These are phyloP conservation scores for Plumapathes pennacea DNA, from an alignment of 92 coral and sea anemone species.

Conservation along the genomic window DNA sequence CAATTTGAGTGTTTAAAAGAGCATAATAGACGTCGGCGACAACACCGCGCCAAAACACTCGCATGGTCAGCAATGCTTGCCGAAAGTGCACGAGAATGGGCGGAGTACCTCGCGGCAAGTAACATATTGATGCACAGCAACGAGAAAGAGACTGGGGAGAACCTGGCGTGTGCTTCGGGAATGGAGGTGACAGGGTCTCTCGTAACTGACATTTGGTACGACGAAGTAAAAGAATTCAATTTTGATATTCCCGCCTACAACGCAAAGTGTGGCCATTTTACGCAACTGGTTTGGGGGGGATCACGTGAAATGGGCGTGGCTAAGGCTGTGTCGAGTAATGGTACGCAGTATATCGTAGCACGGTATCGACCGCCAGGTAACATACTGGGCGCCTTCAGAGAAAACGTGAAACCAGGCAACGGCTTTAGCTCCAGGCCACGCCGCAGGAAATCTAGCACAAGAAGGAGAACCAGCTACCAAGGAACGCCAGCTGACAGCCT, in stretches of 20 bases:
- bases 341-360: conserved; percentile 86
- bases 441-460: conserved; percentile 59
- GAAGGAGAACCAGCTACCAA: conserved; percentile 58
- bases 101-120: conserved; percentile 58
- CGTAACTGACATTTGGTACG: conserved; percentile 80
- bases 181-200: conserved; percentile 53
- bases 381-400: conserved; percentile 71
- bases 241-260: conserved; percentile 79
- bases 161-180: conserved; percentile 49
- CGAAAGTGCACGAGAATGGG: conserved; percentile 63
- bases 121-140: conserved; percentile 57
- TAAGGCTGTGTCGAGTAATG: conserved; percentile 59
- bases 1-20: conserved; percentile 82
- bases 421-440: conserved; percentile 64
- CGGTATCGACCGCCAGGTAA: conserved; percentile 95
- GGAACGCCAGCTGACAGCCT: too few relatives aligned
- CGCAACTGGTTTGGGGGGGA: conserved; percentile 76
- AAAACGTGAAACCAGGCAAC: conserved; percentile 65
- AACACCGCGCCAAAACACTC: conserved; percentile 70
- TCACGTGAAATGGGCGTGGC: conserved; percentile 80
- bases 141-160: conserved; percentile 63
- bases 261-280: conserved; percentile 82
- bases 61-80: conserved; percentile 80
- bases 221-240: conserved; percentile 71
- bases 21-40: conserved; percentile 89